These are phyloP conservation scores for Anagyrus pseudococci DNA, from an alignment of 2,888 invertebrate species.

Conservation along the genomic window DNA sequence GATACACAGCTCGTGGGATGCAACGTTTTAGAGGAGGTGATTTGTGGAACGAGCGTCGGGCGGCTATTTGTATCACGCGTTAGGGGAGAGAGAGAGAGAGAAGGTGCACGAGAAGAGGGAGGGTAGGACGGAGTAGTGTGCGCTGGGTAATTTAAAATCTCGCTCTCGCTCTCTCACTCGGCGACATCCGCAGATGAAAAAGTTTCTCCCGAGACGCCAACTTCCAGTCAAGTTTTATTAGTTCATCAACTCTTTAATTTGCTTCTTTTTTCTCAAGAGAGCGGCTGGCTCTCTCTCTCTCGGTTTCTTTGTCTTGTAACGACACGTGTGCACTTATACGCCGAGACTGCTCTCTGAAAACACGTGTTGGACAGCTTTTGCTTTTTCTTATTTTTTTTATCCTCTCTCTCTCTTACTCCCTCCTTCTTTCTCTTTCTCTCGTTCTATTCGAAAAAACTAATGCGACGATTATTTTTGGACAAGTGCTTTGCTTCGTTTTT, in stretches of 20 bases:
- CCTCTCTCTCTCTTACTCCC: too few species aligned
- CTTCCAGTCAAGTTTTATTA: constrained; percentile 1
- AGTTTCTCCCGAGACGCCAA: background rate
- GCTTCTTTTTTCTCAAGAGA: background rate
- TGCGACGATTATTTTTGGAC: too few species aligned
- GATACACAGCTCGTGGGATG: too few species aligned
- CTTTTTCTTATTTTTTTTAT: too few species aligned
- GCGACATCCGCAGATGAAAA: constrained; percentile 8
- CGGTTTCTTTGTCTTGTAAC: background rate
- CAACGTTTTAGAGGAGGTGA: constrained; percentile 19
- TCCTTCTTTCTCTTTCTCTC: too few species aligned
- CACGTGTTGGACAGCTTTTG: too few species aligned
- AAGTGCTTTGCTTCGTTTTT: too few species aligned
- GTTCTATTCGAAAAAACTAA: too few species aligned
- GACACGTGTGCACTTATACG: background rate
- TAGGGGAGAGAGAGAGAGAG: background rate
- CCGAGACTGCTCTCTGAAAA: too few species aligned
- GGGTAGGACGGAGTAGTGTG: too few species aligned
- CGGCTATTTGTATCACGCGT: constrained; percentile 23
- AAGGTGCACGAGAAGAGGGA: background rate
- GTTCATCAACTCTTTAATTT: constrained; percentile 6
- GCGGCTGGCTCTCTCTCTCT: background rate
- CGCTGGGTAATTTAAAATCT: background rate
- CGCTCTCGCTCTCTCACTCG: background rate
- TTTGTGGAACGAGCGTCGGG: constrained; percentile 21